Evolutionary conservation across 1,140 invertebrate species (phyloP).

Genomic region (Leptestheria dahalacensis): DNA sequence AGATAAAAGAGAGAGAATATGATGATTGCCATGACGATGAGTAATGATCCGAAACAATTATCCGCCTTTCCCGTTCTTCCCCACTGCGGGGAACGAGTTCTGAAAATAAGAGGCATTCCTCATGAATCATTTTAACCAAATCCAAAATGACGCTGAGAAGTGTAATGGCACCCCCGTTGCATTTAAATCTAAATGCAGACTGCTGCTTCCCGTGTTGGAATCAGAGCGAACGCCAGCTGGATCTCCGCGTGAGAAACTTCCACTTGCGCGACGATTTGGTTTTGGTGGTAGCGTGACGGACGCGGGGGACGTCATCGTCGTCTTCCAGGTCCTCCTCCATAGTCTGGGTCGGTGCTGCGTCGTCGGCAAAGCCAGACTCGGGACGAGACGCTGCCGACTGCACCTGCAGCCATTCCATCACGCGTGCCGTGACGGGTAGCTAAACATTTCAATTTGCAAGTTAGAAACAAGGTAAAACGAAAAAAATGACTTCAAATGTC

Average conservation of each 20-base stretch:
- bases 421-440: conserved; percentile 7
- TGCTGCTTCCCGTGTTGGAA: too few species aligned
- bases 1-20: too few species aligned
- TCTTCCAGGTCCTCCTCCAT: conserved; percentile 2
- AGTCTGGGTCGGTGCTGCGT: conserved; percentile 3
- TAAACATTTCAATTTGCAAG: background rate
- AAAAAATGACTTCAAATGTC: too few species aligned
- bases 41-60: too few species aligned
- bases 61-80: too few species aligned
- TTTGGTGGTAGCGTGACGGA: background rate
- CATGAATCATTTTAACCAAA: background rate
- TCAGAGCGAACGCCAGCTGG: conserved; percentile 10
- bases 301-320: background rate
- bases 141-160: too few species aligned
- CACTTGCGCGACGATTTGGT: background rate
- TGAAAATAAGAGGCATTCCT: background rate
- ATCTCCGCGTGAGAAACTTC: conserved; percentile 9
- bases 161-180: too few species aligned
- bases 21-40: too few species aligned
- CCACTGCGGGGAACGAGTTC: background rate
- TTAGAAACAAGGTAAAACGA: too few species aligned
- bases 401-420: conserved; percentile 10
- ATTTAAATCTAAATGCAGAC: too few species aligned
- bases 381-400: conserved; percentile 3
- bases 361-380: conserved; percentile 6